Evolutionary conservation across 2,113 vertebrate genomes (phyloP).

Genomic region (Dasyornis broadbenti): DNA sequence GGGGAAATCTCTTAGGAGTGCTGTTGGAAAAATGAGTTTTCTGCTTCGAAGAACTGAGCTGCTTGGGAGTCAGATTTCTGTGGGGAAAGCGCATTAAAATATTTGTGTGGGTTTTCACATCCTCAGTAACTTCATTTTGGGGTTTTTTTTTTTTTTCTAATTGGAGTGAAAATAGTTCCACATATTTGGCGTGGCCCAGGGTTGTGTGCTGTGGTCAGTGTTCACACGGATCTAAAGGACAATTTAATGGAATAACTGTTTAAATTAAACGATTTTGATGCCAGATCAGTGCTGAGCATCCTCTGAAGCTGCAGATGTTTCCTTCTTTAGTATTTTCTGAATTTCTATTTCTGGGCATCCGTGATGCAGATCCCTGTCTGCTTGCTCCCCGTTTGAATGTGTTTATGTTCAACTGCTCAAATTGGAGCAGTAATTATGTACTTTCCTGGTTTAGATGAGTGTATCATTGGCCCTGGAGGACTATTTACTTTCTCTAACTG

Average conservation of each 20-base stretch:
- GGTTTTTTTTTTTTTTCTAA: background rate
- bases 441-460: background rate
- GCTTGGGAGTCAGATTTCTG: background rate
- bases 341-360: background rate
- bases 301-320: background rate
- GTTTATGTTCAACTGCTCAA: background rate
- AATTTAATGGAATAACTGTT: background rate
- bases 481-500: conserved; percentile 1
- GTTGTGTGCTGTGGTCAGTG: fast-evolving
- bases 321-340: background rate
- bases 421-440: background rate
- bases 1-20: background rate
- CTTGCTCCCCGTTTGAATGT: background rate
- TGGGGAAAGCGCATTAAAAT: background rate
- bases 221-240: background rate
- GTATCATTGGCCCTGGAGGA: background rate
- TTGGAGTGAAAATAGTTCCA: background rate
- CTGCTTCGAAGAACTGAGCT: background rate
- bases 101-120: background rate
- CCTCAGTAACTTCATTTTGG: background rate
- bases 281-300: background rate
- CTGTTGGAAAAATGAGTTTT: background rate
- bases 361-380: background rate
- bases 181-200: background rate
- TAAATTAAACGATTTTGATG: fast-evolving